A percentile compares a stretch with the other conserved stretches of the same genome.
These are phyloP conservation scores for Steinernema feltiae DNA, from an alignment of 1,140 invertebrate species.

Conservation along the genomic window DNA sequence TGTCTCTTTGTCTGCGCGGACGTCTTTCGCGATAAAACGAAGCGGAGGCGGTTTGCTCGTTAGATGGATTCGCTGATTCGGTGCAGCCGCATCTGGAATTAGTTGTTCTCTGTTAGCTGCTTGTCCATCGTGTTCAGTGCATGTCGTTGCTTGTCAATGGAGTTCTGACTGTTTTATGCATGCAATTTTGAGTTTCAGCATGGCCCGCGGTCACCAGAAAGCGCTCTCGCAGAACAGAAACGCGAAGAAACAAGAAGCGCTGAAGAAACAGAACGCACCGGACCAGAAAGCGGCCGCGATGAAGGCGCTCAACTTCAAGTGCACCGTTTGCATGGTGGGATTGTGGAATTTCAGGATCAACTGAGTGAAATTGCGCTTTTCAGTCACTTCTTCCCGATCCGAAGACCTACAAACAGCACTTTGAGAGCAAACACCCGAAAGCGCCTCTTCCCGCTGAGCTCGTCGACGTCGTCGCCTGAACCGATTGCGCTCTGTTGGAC, in stretches of 20 bases:
- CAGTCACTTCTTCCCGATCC: background rate
- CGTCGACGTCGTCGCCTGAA: background rate
- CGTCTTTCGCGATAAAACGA: too few relatives aligned
- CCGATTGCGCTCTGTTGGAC: too few relatives aligned
- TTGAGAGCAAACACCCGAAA: background rate
- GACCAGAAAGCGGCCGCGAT: background rate
- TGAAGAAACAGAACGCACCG: background rate
- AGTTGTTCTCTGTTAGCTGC: too few relatives aligned
- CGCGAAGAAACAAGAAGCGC: background rate
- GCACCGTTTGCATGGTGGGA: background rate
- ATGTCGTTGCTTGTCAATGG: too few relatives aligned
- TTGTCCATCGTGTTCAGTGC: too few relatives aligned
- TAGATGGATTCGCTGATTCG: too few relatives aligned
- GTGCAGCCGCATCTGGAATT: too few relatives aligned
- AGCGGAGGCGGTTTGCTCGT: too few relatives aligned
- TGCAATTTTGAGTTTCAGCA: too few relatives aligned
- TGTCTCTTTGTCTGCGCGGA: too few relatives aligned
- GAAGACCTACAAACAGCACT: background rate
- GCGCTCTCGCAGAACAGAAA: background rate
- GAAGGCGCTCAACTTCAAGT: background rate
- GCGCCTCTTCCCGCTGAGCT: background rate
- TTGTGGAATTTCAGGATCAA: background rate
- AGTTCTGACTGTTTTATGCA: too few relatives aligned
- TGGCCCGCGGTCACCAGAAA: background rate
- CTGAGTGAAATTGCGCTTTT: background rate